phyloP scores from a whole-genome alignment of 2,113 vertebrate species.

The Rhombomys opimus region DNA sequence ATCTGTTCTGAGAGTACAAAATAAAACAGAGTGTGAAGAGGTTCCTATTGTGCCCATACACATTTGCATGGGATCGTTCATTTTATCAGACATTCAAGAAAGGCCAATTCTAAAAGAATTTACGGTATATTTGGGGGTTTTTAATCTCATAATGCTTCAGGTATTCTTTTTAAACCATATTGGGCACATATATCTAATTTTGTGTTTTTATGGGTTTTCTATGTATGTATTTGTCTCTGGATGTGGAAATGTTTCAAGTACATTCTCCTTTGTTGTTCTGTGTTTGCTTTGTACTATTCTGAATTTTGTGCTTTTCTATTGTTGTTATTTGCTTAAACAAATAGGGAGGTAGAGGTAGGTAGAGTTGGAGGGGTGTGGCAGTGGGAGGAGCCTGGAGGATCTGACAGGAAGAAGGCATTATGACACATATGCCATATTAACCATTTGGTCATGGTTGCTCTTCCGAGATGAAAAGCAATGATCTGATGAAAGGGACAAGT shows the following conservation, averaged over 20 bases:
- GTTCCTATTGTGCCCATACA: not conserved
- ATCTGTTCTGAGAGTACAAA: not conserved
- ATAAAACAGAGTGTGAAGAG: not conserved
- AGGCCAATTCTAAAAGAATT: too few species aligned
- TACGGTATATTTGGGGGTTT: not conserved
- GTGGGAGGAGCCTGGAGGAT: too few species aligned
- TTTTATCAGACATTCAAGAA: not conserved
- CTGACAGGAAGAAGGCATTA: not conserved
- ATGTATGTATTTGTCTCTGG: not conserved
- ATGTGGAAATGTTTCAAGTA: not conserved
- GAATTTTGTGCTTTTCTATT: not conserved
- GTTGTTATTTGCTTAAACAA: not conserved
- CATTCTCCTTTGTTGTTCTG: not conserved
- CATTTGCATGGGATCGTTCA: not conserved
- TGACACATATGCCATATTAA: not conserved
- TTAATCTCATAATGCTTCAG: too few species aligned
- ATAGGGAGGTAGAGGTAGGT: not conserved
- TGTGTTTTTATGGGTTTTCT: not conserved
- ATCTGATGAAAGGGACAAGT: too few species aligned
- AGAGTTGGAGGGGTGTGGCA: too few species aligned
- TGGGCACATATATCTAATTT: not conserved
- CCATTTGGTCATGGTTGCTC: too few species aligned
- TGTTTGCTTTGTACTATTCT: not conserved
- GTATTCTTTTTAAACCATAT: not conserved
- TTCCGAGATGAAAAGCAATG: not conserved